Evolutionary conservation across 2,888 invertebrate species (phyloP).

Genomic region (Plagodis pulveraria): DNA sequence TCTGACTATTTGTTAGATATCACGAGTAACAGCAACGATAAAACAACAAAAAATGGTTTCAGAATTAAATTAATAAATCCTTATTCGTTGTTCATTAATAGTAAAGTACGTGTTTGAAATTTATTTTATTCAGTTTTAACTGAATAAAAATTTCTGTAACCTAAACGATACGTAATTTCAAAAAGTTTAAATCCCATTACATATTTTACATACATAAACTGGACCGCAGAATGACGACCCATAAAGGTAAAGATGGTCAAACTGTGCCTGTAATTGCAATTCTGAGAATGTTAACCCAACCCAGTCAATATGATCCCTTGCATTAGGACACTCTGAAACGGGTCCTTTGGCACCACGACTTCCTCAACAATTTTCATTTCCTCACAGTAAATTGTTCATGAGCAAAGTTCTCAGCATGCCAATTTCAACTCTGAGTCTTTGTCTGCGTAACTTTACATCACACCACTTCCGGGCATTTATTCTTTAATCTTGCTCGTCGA

Average conservation of each 20-base stretch:
- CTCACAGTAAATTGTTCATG: conserved; percentile 58
- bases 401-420: conserved; percentile 59
- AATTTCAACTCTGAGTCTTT: conserved; percentile 61
- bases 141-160: too few species aligned
- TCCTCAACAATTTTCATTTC: conserved; percentile 76
- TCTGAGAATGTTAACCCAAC: not conserved
- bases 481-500: conserved; percentile 31
- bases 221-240: too few species aligned
- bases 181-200: too few species aligned
- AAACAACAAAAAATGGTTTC: too few species aligned
- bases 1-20: too few species aligned
- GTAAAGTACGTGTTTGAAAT: too few species aligned
- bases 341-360: conserved; percentile 66
- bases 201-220: too few species aligned
- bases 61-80: too few species aligned
- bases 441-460: conserved; percentile 52
- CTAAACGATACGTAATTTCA: too few species aligned
- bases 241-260: not conserved
- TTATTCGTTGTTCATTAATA: too few species aligned
- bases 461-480: conserved; percentile 42
- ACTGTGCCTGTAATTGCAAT: conserved; percentile 1
- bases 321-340: conserved; percentile 61
- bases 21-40: too few species aligned
- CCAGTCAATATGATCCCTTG: conserved; percentile 51
- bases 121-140: too few species aligned